phyloP scores from a whole-genome alignment of 2,888 invertebrate species.

The Pandemis heparana region DNA sequence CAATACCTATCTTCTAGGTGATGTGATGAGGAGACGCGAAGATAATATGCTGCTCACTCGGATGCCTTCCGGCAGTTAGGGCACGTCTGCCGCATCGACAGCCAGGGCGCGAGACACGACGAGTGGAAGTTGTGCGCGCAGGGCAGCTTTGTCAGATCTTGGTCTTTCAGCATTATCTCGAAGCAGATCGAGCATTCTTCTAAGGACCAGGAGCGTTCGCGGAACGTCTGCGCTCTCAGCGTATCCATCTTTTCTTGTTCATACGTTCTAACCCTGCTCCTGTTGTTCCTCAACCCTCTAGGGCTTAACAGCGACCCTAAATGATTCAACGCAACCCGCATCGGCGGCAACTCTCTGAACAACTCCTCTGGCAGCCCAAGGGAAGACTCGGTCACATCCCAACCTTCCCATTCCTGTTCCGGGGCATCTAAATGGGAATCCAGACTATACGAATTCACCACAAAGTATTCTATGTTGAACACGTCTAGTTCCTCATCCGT shows the following conservation, averaged over 20 bases:
- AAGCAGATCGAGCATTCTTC: slow-evolving; percentile 80
- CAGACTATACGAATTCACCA: neutral
- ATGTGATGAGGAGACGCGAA: too few species aligned
- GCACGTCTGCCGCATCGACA: slow-evolving; percentile 74
- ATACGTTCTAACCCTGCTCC: slow-evolving; percentile 13
- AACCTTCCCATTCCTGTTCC: slow-evolving; percentile 46
- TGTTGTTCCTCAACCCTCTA: slow-evolving; percentile 13
- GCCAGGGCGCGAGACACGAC: slow-evolving; percentile 75
- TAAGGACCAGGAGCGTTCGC: slow-evolving; percentile 69
- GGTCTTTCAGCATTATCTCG: slow-evolving; percentile 69
- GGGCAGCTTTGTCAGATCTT: slow-evolving; percentile 65
- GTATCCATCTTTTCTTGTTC: slow-evolving; percentile 52
- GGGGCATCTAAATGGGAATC: neutral
- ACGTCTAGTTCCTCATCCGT: neutral
- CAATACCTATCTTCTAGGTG: too few species aligned
- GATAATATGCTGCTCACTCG: slow-evolving; percentile 30
- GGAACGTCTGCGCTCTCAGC: slow-evolving; percentile 61
- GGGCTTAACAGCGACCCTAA: slow-evolving; percentile 38
- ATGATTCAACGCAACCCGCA: slow-evolving; percentile 45
- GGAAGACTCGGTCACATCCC: slow-evolving; percentile 59
- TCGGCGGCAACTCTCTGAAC: slow-evolving; percentile 30
- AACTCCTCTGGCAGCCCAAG: slow-evolving; percentile 50
- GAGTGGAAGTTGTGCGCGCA: slow-evolving; percentile 79
- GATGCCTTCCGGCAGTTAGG: slow-evolving; percentile 74
- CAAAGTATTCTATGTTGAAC: neutral